Evolutionary conservation across 2,797 vertebrate species (phyloP).

Genomic region (Pelochelys cantorii): DNA sequence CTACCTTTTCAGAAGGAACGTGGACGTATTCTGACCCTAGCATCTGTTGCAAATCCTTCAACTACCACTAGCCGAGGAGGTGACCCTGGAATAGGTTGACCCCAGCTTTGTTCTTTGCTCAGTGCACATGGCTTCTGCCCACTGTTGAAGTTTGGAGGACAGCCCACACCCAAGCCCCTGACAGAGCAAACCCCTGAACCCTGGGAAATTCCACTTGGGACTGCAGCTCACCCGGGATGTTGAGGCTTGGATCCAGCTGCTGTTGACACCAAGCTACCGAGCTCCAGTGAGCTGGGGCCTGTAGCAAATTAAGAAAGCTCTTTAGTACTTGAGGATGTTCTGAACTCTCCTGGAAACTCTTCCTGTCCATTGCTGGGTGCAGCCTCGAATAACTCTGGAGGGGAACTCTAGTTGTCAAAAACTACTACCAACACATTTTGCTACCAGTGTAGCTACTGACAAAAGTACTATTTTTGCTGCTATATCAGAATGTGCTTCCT

Average conservation of each 20-base stretch:
- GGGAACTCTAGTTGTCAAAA: not conserved
- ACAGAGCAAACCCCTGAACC: not conserved
- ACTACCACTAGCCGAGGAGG: not conserved
- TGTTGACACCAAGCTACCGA: not conserved
- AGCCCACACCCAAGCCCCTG: not conserved
- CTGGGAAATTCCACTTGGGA: not conserved
- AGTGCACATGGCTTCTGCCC: not conserved
- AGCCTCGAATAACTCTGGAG: not conserved
- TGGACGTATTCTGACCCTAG: not conserved
- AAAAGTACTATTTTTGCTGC: too few species aligned
- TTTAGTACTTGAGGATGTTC: not conserved
- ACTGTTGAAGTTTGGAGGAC: not conserved
- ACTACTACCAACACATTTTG: too few species aligned
- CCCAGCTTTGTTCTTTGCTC: not conserved
- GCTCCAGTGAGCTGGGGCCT: not conserved
- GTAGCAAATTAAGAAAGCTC: not conserved
- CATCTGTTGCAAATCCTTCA: not conserved
- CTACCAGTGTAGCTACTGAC: too few species aligned
- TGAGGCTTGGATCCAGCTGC: not conserved
- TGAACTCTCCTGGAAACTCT: not conserved
- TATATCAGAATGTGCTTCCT: too few species aligned
- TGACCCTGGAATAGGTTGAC: not conserved
- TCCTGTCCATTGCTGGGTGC: not conserved
- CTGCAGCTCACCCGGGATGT: not conserved
- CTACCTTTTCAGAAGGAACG: not conserved